These are phyloP conservation scores for Ispidina lecontei DNA, from an alignment of 2,797 vertebrate species.

Conservation along the genomic window DNA sequence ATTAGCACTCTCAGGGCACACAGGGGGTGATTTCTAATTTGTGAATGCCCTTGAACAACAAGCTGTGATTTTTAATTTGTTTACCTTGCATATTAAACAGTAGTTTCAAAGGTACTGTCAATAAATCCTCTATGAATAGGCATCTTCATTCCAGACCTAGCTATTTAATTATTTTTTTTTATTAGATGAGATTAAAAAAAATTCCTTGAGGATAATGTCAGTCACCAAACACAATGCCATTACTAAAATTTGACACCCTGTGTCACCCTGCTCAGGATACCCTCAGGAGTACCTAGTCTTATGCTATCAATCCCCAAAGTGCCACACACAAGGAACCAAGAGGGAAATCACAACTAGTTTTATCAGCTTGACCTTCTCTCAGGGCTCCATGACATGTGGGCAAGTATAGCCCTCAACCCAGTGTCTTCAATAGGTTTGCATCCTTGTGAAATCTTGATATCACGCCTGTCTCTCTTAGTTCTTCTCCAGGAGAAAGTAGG, in stretches of 20 bases:
- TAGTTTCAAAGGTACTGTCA: conserved; percentile 48
- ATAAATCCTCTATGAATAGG: conserved; percentile 43
- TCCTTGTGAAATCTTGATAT: background rate
- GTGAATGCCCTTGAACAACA: conserved; percentile 70
- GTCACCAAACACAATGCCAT: background rate
- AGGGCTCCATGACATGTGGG: background rate
- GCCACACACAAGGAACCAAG: background rate
- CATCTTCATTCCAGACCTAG: conserved; percentile 31
- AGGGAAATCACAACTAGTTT: background rate
- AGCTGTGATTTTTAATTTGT: conserved; percentile 69
- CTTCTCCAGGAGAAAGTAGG: background rate
- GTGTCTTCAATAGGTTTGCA: background rate
- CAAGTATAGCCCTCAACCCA: background rate
- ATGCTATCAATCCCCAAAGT: background rate
- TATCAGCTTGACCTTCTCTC: background rate
- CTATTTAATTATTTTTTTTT: background rate
- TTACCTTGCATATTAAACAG: conserved; percentile 69
- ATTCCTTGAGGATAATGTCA: background rate
- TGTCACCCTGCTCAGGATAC: background rate
- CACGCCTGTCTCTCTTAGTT: background rate
- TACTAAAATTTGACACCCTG: background rate
- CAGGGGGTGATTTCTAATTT: conserved; percentile 61
- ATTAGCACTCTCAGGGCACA: conserved; percentile 29
- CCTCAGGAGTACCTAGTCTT: background rate
- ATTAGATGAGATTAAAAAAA: background rate